Percentiles rank a stretch among this genome's conserved stretches.
Evolutionary conservation across 2,888 invertebrate genomes (phyloP).

Genomic region (Lasioglossum villosulum): DNA sequence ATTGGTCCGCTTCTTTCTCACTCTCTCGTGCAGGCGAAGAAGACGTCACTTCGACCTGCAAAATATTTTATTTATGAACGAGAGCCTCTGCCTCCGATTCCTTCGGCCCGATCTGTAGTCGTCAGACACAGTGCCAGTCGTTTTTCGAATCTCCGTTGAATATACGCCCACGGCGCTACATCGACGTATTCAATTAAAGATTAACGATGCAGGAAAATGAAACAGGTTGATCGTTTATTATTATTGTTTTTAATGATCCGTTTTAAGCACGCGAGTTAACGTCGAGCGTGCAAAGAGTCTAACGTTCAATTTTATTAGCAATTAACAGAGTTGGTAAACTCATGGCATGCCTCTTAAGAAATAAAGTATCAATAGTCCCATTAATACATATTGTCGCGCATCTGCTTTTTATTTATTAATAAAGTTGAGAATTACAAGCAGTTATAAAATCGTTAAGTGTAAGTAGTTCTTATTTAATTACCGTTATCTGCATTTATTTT

Average conservation of each 20-base stretch:
- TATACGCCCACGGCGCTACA: background rate
- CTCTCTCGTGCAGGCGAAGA: background rate
- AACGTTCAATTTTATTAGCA: background rate
- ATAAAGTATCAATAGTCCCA: background rate
- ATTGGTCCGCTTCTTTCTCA: constrained; percentile 25
- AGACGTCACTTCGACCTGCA: constrained; percentile 27
- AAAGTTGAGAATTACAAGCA: background rate
- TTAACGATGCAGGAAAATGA: constrained; percentile 1
- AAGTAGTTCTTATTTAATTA: background rate
- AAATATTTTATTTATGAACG: constrained; percentile 17
- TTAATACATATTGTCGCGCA: background rate
- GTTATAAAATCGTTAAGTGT: background rate
- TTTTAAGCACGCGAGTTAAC: background rate
- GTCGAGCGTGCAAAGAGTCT: background rate
- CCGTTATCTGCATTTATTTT: too few relatives aligned
- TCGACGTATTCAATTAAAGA: background rate
- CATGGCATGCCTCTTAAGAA: background rate
- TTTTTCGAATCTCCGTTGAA: background rate
- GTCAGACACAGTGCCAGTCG: background rate
- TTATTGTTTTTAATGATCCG: background rate
- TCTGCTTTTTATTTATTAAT: background rate
- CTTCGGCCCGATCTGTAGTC: background rate
- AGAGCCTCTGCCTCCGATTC: background rate
- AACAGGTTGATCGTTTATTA: background rate
- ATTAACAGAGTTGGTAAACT: background rate